A percentile compares a stretch with the other conserved stretches of the same genome.
phyloP scores from a whole-genome alignment of 1,140 invertebrate species.

The Drosophila busckii region DNA sequence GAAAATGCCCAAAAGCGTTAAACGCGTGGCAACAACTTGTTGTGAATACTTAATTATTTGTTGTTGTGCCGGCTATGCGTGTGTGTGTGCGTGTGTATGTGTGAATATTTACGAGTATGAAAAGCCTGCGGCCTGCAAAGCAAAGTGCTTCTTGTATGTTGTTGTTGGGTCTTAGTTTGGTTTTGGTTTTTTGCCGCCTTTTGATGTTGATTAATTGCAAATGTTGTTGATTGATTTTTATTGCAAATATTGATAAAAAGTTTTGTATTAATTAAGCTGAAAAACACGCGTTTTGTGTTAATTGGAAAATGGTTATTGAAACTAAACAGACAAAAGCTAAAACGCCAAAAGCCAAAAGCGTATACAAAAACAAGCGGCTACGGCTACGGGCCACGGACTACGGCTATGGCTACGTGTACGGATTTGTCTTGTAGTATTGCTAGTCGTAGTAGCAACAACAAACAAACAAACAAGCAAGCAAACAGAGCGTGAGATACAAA shows the following conservation, averaged over 20 bases:
- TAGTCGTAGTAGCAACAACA: constrained; percentile 24
- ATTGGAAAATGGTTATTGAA: constrained; percentile 76
- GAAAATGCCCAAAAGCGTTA: constrained; percentile 49
- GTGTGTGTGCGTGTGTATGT: constrained; percentile 22
- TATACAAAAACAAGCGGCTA: constrained; percentile 44
- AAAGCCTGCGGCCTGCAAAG: constrained; percentile 3
- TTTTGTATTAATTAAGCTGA: constrained; percentile 77
- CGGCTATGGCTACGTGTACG: constrained; percentile 7
- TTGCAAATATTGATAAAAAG: constrained; percentile 78
- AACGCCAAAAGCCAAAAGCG: constrained; percentile 40
- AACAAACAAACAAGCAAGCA: constrained; percentile 59
- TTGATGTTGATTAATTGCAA: constrained; percentile 77
- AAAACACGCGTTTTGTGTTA: constrained; percentile 75
- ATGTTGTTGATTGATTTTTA: constrained; percentile 76
- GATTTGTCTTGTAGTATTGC: no score
- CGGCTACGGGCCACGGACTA: no score
- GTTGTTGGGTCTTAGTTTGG: constrained; percentile 24
- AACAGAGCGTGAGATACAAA: constrained; percentile 70
- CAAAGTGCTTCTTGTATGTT: not conserved
- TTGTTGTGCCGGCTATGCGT: constrained; percentile 7
- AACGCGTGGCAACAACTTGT: constrained; percentile 64
- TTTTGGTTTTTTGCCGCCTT: constrained; percentile 38
- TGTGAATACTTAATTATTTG: constrained; percentile 34
- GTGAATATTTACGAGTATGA: constrained; percentile 19
- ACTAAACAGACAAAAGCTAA: constrained; percentile 56